Base-by-base conservation (phyloP, 1,140 invertebrate species). In the Bombus confusus region DNA sequence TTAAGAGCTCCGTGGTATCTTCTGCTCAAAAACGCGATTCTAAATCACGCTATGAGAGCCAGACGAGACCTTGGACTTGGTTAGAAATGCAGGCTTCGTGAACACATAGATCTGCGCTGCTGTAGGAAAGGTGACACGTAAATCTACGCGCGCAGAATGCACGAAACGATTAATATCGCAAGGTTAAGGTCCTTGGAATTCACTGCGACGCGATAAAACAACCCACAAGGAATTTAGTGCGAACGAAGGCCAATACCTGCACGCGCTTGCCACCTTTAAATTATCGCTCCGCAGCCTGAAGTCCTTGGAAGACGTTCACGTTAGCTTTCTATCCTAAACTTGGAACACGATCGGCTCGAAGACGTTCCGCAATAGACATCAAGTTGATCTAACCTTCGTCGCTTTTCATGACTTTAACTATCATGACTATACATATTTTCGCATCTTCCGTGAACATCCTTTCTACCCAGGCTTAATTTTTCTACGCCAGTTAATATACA, bases 171-270 rank as follows among this genome's bases (percentile, higher is more conserved):
- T 52, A 83, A 76, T 76, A 74, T 83, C 41, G n/a, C 4, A 34
- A 43, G 69, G 52, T 74, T 82, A 62, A 43, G 68, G 71, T 47
- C 57, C 39, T 43, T 47, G 22, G 31, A n/a, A 47, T 64, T 28
- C 71, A 47, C n/a, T n/a, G 47, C 18, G 37, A 25, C n/a, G 72
- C 41, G 41, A 34, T 64, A 66, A 43, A 59, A 4, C 28, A 18
- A n/a, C n/a, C 25, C 13, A 43, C 12, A 37, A 66, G 72, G 41
- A 83, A 83, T 66, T 83, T 83, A 66, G 43, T 39, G 22, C 59
- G 31, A 73, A 74, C 80, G 73, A 75, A 82, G 43, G 22, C 31
- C 41, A 18, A 66, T 59, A 83, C 71, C 59, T 82, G 80, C 25
- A 22, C 31, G 25, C 8, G 31, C 13, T 13, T 43, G 22, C 41